Evolutionary conservation across 2,888 invertebrate genomes (phyloP), one percentile per base, ranked within the genome.

Genomic region (Sarcophaga variegata): DNA sequence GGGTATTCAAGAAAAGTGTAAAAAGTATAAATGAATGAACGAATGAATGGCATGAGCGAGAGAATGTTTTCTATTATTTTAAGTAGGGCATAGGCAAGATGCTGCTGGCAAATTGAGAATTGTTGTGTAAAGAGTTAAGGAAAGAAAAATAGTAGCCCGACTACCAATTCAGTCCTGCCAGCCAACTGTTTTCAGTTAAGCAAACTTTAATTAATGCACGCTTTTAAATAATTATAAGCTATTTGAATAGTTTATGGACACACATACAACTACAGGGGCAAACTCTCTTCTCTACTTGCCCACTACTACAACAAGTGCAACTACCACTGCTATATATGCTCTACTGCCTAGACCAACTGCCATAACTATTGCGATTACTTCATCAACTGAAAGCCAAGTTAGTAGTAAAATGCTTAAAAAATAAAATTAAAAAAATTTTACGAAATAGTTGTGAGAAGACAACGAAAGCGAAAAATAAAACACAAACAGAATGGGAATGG

Each of bases 211-310:
- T 91, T 91, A 91, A 91, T 91, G 91, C 90, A 90, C 90, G 91
- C 91, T 92, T 91, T 91, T 90, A 91, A 91, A 91, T 91, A 91
- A 92, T 91, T 91, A 91, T 92, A 92, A 92, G 92, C 90, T 90
- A 92, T 91, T 92, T 91, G 90, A 90, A 91, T 90, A 91, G 90
- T 91, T 91, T 90, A 91, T 91, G 91, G 89, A 90, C 90, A 90
- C 90, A 89, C 89, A 89, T n/a, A 27, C 60, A 89, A 4, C 89
- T 89, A 89, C 89, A 89, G 87, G 37, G 37, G 37, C 37, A 37
- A 37, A 37, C 37, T 37, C 10, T 37, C 37, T 10, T 37, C 10
- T 8, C 37, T 8, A 37, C 37, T 37, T 90, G 90, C 90, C 89
- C 89, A 90, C 89, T 88, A 89, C 75, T 86, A 69, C 54, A 85